Evolutionary conservation across 53 echinoderm and acorn worm genomes (phyloP).

Genomic region (Stichopus horrens): DNA sequence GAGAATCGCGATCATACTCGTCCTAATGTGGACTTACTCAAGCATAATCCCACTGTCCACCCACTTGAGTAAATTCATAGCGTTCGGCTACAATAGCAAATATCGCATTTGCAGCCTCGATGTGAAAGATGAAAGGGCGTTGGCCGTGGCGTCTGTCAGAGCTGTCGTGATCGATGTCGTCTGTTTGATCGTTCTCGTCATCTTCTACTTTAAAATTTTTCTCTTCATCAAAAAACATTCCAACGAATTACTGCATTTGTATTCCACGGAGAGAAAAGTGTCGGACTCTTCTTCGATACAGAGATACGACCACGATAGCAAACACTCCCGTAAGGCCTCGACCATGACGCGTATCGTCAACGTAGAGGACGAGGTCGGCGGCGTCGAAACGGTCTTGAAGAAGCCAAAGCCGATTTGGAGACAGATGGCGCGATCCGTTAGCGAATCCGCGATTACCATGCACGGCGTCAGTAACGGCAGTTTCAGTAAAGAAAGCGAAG

Average conservation of each 20-base stretch:
- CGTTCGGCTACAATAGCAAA: constrained; percentile 60
- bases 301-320: background rate
- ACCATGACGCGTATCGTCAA: constrained; percentile 20
- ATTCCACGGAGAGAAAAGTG: constrained; percentile 40
- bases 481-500: background rate
- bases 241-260: constrained; percentile 42
- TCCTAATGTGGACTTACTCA: constrained; percentile 51
- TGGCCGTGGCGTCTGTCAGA: constrained; percentile 47
- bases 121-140: constrained; percentile 31
- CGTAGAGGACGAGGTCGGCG: background rate
- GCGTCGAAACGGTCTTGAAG: constrained; percentile 14
- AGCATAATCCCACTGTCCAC: constrained; percentile 52
- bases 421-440: constrained; percentile 16
- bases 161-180: constrained; percentile 52
- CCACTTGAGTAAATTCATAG: constrained; percentile 42
- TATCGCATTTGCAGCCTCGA: constrained; percentile 65
- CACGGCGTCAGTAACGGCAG: background rate
- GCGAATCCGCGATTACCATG: background rate
- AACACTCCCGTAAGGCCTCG: background rate
- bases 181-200: constrained; percentile 55
- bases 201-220: constrained; percentile 60
- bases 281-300: constrained; percentile 23
- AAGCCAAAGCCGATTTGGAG: constrained; percentile 17
- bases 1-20: constrained; percentile 49
- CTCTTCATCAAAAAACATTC: constrained; percentile 49